A percentile compares a stretch with the other conserved stretches of the same genome.
Evolutionary conservation across 1,140 invertebrate genomes (phyloP).

Genomic region (Notospermus geniculatus): DNA sequence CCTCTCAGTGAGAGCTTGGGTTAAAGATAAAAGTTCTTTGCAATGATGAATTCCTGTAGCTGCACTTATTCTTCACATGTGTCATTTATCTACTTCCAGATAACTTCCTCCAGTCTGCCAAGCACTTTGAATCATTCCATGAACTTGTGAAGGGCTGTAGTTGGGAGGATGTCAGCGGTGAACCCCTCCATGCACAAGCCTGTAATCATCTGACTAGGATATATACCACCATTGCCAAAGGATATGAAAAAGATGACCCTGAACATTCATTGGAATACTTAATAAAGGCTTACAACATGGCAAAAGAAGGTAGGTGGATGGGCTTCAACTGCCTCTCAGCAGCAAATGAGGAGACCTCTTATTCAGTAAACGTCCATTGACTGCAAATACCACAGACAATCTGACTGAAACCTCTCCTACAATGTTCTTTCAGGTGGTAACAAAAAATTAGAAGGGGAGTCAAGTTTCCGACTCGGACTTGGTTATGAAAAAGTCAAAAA

Average conservation of each 20-base stretch:
- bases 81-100: constrained; percentile 28
- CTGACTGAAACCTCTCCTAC: too few species aligned
- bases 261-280: constrained; percentile 35
- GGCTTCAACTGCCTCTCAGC: too few species aligned
- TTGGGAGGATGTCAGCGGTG: constrained; percentile 31
- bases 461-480: constrained; percentile 46
- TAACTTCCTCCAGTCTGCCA: constrained; percentile 38
- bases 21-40: constrained; percentile 6
- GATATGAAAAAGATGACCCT: constrained; percentile 27
- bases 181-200: constrained; percentile 41
- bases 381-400: too few species aligned
- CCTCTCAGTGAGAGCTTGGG: neutral
- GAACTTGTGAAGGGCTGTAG: constrained; percentile 34
- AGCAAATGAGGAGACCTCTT: too few species aligned
- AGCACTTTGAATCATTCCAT: constrained; percentile 51
- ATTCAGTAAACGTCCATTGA: too few species aligned
- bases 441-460: constrained; percentile 41
- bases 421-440: constrained; percentile 36
- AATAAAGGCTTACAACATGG: constrained; percentile 43
- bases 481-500: constrained; percentile 43
- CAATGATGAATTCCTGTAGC: too few species aligned
- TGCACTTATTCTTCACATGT: too few species aligned
- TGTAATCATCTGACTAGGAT: constrained; percentile 46
- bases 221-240: constrained; percentile 39
- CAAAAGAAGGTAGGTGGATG: constrained; percentile 41